Conservation (phyloP, 2,888 invertebrate genomes). For the Achlya flavicornis region DNA sequence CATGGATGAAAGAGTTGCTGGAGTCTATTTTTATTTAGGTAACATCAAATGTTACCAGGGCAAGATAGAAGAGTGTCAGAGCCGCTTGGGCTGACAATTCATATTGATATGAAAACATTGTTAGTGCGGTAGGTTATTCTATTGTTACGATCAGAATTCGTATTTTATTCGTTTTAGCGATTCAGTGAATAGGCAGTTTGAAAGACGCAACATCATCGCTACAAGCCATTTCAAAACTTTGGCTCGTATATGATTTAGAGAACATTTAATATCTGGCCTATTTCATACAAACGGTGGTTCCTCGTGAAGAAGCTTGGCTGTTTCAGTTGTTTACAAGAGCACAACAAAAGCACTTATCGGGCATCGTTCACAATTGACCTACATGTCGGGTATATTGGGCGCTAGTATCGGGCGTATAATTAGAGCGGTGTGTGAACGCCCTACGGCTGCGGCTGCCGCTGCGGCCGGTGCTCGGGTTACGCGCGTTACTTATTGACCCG, state of each 20-base stretch:
- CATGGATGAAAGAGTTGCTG: not conserved
- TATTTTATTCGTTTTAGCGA: not conserved
- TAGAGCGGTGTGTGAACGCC: conserved; percentile 44
- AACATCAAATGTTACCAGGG: not conserved
- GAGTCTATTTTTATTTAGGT: not conserved
- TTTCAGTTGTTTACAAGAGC: conserved; percentile 2
- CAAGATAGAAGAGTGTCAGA: not conserved
- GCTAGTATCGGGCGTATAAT: conserved; percentile 40
- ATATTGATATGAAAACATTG: not conserved
- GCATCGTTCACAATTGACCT: conserved; percentile 23
- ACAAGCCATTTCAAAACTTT: not conserved
- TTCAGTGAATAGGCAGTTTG: no score
- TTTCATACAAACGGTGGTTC: not conserved
- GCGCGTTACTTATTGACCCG: conserved; percentile 25
- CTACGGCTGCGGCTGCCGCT: conserved; percentile 20
- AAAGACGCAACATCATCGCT: not conserved
- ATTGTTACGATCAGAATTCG: no score
- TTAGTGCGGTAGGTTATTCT: no score
- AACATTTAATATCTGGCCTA: not conserved
- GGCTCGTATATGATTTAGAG: not conserved
- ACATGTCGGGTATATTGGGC: conserved; percentile 34
- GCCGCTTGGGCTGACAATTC: not conserved
- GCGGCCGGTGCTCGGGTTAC: conserved; percentile 23
- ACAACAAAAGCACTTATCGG: conserved; percentile 7
- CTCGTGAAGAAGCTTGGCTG: not conserved